A percentile compares a stretch with the other conserved stretches of the same genome.
Evolutionary conservation across 2,113 vertebrate genomes (phyloP).

Genomic region (Poeciliopsis occidentalis): DNA sequence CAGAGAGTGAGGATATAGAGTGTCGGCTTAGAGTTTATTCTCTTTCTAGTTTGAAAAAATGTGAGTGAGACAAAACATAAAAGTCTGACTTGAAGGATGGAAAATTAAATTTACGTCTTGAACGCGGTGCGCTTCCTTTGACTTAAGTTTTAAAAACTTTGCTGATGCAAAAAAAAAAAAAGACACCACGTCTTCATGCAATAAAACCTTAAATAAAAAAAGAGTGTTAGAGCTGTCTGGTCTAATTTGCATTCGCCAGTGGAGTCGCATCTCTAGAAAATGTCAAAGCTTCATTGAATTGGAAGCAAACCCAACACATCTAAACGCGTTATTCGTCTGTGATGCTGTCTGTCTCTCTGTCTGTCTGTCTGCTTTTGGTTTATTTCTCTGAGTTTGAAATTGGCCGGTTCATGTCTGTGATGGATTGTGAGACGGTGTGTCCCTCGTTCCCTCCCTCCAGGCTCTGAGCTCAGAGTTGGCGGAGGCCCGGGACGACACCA

Average conservation of each 20-base stretch:
- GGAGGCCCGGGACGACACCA: constrained; percentile 93
- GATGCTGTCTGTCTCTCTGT: too few species aligned
- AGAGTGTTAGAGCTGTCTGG: background rate
- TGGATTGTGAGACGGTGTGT: background rate
- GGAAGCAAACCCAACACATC: too few species aligned
- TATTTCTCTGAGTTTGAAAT: background rate
- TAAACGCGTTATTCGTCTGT: too few species aligned
- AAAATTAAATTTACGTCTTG: background rate
- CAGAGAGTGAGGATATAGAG: too few species aligned
- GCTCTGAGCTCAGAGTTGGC: constrained; percentile 95
- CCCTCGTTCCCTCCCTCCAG: constrained; percentile 64
- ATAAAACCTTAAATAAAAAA: too few species aligned
- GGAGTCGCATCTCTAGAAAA: background rate
- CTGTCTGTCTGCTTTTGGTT: too few species aligned
- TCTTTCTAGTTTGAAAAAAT: too few species aligned
- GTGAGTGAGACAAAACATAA: too few species aligned
- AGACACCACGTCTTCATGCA: background rate
- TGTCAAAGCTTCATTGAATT: too few species aligned
- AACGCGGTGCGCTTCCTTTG: background rate
- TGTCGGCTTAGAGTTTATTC: too few species aligned
- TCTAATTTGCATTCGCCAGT: background rate
- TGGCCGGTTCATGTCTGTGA: background rate
- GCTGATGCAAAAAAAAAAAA: background rate
- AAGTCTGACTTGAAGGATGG: too few species aligned
- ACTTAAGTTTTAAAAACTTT: background rate